Evolutionary conservation across 1,140 invertebrate species (phyloP).

Genomic region (Drosophila ironensis): DNA sequence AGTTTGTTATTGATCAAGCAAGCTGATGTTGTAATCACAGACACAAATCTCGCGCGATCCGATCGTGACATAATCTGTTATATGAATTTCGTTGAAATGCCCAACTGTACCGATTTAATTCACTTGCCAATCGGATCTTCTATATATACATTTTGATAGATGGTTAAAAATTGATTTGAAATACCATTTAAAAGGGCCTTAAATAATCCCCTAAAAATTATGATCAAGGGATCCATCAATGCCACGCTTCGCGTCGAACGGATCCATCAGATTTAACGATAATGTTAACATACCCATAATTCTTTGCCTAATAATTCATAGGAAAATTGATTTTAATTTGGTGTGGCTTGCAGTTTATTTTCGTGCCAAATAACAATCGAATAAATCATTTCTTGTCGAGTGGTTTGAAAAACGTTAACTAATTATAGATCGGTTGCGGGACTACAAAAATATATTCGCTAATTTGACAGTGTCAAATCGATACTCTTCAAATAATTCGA

Average conservation of each 20-base stretch:
- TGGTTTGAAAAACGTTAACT: constrained; percentile 33
- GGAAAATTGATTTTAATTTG: constrained; percentile 21
- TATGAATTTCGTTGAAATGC: constrained; percentile 13
- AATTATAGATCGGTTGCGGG: constrained; percentile 40
- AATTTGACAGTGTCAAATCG: constrained; percentile 61
- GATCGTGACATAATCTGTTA: constrained; percentile 39
- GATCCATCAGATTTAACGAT: constrained; percentile 21
- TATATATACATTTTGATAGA: no score
- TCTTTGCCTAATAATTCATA: constrained; percentile 15
- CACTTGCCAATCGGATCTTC: no score
- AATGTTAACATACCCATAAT: neutral
- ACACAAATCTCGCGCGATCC: constrained; percentile 26
- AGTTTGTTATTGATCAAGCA: constrained; percentile 34
- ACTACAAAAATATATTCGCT: neutral
- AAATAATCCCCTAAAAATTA: no score
- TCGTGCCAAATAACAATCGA: constrained; percentile 46
- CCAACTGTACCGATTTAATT: constrained; percentile 22
- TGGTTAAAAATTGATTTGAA: no score
- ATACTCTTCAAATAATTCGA: constrained; percentile 64
- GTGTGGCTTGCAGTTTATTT: constrained; percentile 23
- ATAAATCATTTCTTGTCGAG: constrained; percentile 76
- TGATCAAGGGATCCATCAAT: constrained; percentile 23
- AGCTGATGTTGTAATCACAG: constrained; percentile 35
- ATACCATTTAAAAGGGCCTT: no score
- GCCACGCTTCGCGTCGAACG: neutral